Evolutionary conservation across 2,888 invertebrate genomes (phyloP).

Genomic region (Stenoptilia bipunctidactyla): DNA sequence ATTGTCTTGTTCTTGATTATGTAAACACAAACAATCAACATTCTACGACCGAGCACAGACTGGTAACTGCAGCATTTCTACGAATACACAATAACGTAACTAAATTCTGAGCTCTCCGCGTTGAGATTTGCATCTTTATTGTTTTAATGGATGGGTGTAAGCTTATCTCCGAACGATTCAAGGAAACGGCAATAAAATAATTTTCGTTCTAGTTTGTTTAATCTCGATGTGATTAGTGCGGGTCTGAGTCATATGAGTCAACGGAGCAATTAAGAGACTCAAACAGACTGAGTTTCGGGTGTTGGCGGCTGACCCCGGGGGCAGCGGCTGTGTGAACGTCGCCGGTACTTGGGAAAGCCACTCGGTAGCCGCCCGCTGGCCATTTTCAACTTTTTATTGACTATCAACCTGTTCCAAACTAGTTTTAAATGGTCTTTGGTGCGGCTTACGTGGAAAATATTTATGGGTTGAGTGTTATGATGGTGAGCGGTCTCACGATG

Average conservation of each 20-base stretch:
- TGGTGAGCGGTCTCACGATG: constrained; percentile 48
- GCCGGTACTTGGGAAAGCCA: constrained; percentile 50
- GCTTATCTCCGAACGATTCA: not conserved
- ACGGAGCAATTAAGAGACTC: constrained; percentile 8
- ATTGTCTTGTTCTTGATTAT: not conserved
- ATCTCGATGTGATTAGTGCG: not conserved
- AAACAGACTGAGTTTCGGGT: constrained; percentile 11
- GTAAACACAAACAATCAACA: too few species aligned
- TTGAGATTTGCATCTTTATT: not conserved
- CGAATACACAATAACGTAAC: too few species aligned
- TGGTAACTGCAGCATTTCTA: too few species aligned
- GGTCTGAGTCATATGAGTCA: not conserved
- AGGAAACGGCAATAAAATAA: not conserved
- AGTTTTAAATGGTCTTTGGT: constrained; percentile 56
- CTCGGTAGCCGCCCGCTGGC: constrained; percentile 46
- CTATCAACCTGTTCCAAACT: constrained; percentile 58
- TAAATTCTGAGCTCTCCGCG: too few species aligned
- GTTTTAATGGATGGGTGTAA: constrained; percentile 1
- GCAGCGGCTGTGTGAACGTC: constrained; percentile 12
- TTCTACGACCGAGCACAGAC: too few species aligned
- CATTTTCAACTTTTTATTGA: constrained; percentile 59
- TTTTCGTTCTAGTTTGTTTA: constrained; percentile 1
- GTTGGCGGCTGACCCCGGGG: constrained; percentile 32
- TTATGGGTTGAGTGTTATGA: constrained; percentile 36
- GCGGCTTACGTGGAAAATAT: constrained; percentile 46